A percentile compares a stretch with the other conserved stretches of the same genome.
Evolutionary conservation across 2,113 vertebrate genomes (phyloP).

Genomic region (Colaptes auratus): DNA sequence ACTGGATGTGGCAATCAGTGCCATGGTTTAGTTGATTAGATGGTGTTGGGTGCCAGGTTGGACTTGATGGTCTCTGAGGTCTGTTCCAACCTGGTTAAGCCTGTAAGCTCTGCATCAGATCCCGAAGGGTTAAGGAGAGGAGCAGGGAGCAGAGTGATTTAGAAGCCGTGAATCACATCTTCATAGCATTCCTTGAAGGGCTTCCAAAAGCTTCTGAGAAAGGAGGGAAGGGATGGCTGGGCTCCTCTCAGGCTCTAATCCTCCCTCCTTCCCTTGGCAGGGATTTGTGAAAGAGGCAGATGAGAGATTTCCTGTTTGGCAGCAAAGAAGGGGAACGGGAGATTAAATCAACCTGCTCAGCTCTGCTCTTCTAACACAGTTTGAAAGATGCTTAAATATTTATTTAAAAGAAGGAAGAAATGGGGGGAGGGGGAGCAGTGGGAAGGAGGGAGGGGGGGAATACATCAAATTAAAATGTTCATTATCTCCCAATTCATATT

Average conservation of each 20-base stretch:
- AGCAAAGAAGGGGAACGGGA: neutral
- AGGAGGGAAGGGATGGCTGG: neutral
- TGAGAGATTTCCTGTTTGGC: slow-evolving; percentile 42
- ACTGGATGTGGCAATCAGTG: too few relatives aligned
- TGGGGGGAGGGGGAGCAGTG: neutral
- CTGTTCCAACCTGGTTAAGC: too few relatives aligned
- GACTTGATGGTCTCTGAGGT: too few relatives aligned
- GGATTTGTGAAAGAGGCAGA: slow-evolving; percentile 16
- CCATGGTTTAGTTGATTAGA: too few relatives aligned
- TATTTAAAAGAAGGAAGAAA: neutral
- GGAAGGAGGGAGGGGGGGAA: neutral
- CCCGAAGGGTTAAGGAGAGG: neutral
- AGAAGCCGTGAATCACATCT: neutral
- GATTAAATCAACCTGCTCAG: slow-evolving; percentile 29
- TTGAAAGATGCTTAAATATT: slow-evolving; percentile 21
- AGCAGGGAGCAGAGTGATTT: neutral
- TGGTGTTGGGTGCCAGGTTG: too few relatives aligned
- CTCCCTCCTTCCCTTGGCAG: neutral
- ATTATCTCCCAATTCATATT: neutral
- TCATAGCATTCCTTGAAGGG: slow-evolving; percentile 14
- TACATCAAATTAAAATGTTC: slow-evolving; percentile 32
- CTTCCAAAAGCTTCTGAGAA: slow-evolving; percentile 4
- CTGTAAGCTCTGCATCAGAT: too few relatives aligned
- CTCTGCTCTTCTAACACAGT: neutral
- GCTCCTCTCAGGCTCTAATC: neutral